Evolutionary conservation across 1,140 invertebrate species (phyloP), one percentile per base, ranked within the genome.

Genomic region (Harlomillsia oculata): DNA sequence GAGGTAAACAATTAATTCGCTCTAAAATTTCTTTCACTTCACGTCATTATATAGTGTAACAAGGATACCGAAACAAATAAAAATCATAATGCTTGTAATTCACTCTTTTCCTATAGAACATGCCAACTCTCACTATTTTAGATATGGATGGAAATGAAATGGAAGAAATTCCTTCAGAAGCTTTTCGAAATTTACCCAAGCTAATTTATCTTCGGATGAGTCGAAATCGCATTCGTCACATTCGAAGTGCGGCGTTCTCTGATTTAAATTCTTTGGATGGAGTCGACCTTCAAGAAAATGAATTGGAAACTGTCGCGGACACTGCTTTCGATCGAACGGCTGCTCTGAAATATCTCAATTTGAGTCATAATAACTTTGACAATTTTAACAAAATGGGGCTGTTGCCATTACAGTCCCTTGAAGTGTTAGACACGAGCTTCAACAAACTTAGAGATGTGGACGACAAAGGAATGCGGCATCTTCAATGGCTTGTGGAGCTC

Each of bases 401-500:
- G 16, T 76, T 79, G 11, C 81, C 78, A 61, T 68, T 88, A 25
- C 74, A 77, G 23, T 87, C 84, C 8, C 70, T 89, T n/a, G 87
- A 89, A 70, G 82, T 89, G 6, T 70, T 89, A 25, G 86, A 88
- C 70, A 69, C 87, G 32, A 87, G 82, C 70, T 64, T 16, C 32
- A 91, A 91, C 69, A 78, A 77, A 43, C 71, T 93, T n/a, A 76
- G 77, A 2, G 77, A 77, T 62, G 75, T 93, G 0, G 78, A 79
- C 13, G 75, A 72, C 36, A 76, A 78, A 14, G 80, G 77, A 69
- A 72, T 83, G 5, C 75, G 77, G 20, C 69, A 75, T 25, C 80
- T 92, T 74, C 84, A 88, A 68, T 88, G 87, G 82, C 72, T 91
- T 11, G 84, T 89, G 0, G 85, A 90, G 68, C 69, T 91, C 1